Percentiles rank a stretch among this genome's conserved stretches.
Evolutionary conservation across 1,140 invertebrate genomes (phyloP).

Genomic region (Metopolophium dirhodum): DNA sequence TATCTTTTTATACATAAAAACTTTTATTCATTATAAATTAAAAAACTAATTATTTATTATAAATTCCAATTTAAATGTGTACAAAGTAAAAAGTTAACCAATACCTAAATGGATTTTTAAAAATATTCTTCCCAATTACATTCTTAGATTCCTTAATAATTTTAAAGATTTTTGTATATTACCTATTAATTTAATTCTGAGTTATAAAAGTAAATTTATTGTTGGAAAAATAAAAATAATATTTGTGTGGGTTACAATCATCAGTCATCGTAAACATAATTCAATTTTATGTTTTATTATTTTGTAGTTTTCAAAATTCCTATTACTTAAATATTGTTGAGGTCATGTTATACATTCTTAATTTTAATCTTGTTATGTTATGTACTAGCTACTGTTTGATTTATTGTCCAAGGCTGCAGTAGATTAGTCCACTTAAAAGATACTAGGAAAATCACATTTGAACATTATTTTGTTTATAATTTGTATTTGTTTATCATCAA

Average conservation of each 20-base stretch:
- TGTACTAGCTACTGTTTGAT: not conserved
- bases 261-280: too few species aligned
- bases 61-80: too few species aligned
- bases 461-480: not conserved
- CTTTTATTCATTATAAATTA: too few species aligned
- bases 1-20: too few species aligned
- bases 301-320: too few species aligned
- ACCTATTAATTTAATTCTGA: not conserved
- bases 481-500: not conserved
- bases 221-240: not conserved
- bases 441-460: not conserved
- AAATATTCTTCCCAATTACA: not conserved
- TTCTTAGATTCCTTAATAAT: not conserved
- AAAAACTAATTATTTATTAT: too few species aligned
- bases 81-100: not conserved
- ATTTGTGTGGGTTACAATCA: too few species aligned
- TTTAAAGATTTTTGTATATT: not conserved
- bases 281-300: too few species aligned
- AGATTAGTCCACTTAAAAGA: not conserved
- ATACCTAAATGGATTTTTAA: not conserved
- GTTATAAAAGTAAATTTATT: not conserved
- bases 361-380: not conserved
- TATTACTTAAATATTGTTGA: not conserved
- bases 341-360: not conserved
- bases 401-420: not conserved